Conservation (phyloP, 2,888 invertebrate genomes). For the Ethmia dodecea region DNA sequence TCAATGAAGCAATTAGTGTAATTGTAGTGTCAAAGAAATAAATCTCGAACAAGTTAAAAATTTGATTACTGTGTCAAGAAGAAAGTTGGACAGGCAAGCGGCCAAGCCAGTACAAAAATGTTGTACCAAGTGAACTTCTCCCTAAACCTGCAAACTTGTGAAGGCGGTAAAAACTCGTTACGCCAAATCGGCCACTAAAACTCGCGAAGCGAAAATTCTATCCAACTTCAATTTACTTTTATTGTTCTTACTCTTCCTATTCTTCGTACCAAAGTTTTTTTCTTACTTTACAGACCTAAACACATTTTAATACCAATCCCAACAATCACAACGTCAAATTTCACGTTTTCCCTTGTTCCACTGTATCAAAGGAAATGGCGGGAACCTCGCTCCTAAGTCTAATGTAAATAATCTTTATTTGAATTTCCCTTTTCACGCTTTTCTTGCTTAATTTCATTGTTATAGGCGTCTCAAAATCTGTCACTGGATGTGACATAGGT, state of each 20-base stretch:
- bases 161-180: slow-evolving; percentile 75
- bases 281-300: slow-evolving; percentile 50
- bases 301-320: slow-evolving; percentile 58
- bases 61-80: slow-evolving; percentile 14
- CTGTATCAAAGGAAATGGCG: slow-evolving; percentile 43
- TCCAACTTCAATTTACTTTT: slow-evolving; percentile 75
- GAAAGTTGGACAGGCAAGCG: slow-evolving; percentile 32
- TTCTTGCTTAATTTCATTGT: slow-evolving; percentile 21
- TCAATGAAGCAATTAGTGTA: background rate
- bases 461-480: slow-evolving; percentile 9
- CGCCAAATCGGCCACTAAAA: slow-evolving; percentile 73
- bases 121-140: slow-evolving; percentile 36
- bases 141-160: slow-evolving; percentile 61
- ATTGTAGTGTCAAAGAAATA: background rate
- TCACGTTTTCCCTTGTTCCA: slow-evolving; percentile 41
- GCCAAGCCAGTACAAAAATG: slow-evolving; percentile 34
- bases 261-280: slow-evolving; percentile 51
- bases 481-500: too few species aligned
- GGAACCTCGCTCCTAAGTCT: slow-evolving; percentile 31
- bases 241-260: slow-evolving; percentile 68
- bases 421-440: slow-evolving; percentile 31
- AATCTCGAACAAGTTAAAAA: background rate
- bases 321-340: slow-evolving; percentile 50
- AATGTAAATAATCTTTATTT: slow-evolving; percentile 44
- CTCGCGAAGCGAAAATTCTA: slow-evolving; percentile 75